phyloP scores from a whole-genome alignment of 2,797 vertebrate genomes.

The Hydrolagus colliei region DNA sequence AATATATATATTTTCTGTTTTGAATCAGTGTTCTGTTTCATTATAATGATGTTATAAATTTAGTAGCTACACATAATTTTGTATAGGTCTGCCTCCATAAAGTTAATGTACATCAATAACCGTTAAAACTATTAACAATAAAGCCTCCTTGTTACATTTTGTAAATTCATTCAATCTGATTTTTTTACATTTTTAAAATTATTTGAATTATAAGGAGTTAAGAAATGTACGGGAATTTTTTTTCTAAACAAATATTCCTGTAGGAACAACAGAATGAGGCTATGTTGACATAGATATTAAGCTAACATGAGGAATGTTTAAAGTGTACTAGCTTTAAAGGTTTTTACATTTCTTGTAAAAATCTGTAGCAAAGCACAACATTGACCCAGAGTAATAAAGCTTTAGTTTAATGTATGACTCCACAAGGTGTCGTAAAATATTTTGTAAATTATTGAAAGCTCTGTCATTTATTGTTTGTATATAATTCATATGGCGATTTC shows the following conservation, averaged over 20 bases:
- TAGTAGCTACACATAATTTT: constrained; percentile 13
- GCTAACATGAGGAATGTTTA: too few species aligned
- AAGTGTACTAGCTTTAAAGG: too few species aligned
- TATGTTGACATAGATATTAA: neutral
- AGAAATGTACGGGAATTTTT: neutral
- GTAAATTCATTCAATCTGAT: constrained; percentile 27
- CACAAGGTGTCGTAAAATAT: neutral
- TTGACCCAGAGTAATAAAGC: neutral
- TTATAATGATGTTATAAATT: constrained; percentile 26
- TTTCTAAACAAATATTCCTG: neutral
- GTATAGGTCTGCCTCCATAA: constrained; percentile 10
- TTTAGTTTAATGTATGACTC: neutral
- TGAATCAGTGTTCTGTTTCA: constrained; percentile 23
- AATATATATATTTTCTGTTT: neutral
- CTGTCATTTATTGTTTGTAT: neutral
- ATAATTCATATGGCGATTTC: neutral
- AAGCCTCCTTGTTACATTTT: constrained; percentile 21
- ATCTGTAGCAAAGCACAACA: neutral
- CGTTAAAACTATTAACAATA: constrained; percentile 1
- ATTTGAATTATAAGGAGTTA: neutral
- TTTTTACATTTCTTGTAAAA: neutral
- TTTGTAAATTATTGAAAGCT: neutral
- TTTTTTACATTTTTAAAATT: constrained; percentile 16
- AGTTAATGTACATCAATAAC: constrained; percentile 26
- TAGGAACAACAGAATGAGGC: neutral